These are phyloP conservation scores for Anthopleura sola DNA, from an alignment of 64 coral and sea anemone species.

Conservation along the genomic window DNA sequence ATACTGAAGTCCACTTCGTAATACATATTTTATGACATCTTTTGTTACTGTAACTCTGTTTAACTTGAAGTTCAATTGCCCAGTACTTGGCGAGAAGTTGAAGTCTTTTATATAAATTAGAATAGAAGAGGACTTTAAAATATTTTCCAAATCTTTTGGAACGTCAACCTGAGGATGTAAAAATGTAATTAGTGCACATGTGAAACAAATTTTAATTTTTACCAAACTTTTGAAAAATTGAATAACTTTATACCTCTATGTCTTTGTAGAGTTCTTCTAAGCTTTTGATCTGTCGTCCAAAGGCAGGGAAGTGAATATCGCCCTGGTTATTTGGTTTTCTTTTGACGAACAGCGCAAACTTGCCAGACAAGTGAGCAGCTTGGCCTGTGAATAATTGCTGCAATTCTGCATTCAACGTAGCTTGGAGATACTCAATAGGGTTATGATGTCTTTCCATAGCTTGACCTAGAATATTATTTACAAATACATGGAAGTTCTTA, in stretches of 20 bases:
- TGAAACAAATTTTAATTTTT: background rate
- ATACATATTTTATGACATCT: background rate
- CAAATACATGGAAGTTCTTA: background rate
- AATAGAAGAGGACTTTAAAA: background rate
- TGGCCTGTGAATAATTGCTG: background rate
- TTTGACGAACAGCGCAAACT: background rate
- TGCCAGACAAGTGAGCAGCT: background rate
- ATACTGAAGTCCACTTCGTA: background rate
- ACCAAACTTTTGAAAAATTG: background rate
- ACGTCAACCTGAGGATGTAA: background rate
- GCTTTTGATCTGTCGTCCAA: background rate
- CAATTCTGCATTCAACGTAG: background rate
- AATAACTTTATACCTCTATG: background rate
- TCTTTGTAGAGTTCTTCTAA: background rate
- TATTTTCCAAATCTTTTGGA: background rate
- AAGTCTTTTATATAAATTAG: background rate
- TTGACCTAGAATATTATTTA: background rate
- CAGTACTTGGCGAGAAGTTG: background rate
- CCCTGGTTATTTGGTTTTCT: background rate
- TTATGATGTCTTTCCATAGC: background rate
- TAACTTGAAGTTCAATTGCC: conserved; percentile 3
- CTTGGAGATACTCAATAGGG: background rate
- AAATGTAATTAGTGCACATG: background rate
- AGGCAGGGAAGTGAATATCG: conserved; percentile 3
- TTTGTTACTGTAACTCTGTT: background rate